A percentile compares a stretch with the other conserved stretches of the same genome.
Conservation (phyloP, 2,888 invertebrate species). For the Imbricaverruca yamaguchii region DNA sequence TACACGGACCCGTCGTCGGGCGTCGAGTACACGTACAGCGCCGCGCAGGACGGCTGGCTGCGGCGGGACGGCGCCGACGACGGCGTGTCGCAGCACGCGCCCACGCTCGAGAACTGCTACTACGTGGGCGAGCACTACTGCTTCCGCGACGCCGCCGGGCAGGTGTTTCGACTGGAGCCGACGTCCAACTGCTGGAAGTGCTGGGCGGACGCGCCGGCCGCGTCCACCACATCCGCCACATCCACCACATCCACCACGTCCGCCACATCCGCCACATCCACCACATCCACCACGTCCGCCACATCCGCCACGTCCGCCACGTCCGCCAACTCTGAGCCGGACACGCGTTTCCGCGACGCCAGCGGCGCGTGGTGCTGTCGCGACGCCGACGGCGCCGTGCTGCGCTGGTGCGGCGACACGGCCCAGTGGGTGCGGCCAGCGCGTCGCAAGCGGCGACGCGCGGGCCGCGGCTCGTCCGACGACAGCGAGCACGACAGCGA, state of each 20-base stretch:
- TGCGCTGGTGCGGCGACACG: conserved; percentile 27
- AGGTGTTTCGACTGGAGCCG: conserved; percentile 44
- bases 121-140: conserved; percentile 22
- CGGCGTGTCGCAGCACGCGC: background rate
- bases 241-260: background rate
- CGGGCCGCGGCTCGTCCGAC: conserved; percentile 22
- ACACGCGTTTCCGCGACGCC: conserved; percentile 29
- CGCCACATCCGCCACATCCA: background rate
- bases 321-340: background rate
- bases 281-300: background rate
- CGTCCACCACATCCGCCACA: background rate
- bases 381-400: conserved; percentile 33
- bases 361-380: conserved; percentile 34
- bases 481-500: conserved; percentile 34
- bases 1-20: conserved; percentile 65
- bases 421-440: background rate
- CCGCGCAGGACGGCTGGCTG: conserved; percentile 41
- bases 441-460: conserved; percentile 33
- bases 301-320: too few relatives aligned
- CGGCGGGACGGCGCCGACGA: conserved; percentile 23
- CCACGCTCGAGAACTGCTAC: conserved; percentile 20
- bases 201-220: conserved; percentile 15
- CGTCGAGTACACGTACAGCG: conserved; percentile 59
- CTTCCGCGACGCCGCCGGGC: conserved; percentile 48
- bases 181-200: conserved; percentile 43